Evolutionary conservation across 2,113 vertebrate species (phyloP), one percentile per base, ranked within the genome.

Genomic region (Oxyura jamaicensis): DNA sequence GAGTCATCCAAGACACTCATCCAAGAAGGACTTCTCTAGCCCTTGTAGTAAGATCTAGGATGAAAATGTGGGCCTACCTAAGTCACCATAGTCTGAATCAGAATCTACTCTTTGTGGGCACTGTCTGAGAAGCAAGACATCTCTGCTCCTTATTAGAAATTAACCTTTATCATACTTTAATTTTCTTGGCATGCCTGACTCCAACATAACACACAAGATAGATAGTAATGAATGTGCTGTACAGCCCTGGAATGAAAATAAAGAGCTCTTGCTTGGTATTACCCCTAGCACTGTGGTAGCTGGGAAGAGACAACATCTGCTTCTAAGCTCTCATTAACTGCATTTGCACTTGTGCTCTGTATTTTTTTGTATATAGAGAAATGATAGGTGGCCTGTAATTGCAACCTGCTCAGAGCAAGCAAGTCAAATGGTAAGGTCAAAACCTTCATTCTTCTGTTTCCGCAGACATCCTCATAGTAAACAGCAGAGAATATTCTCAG

Each of bases 331-430:
- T 88, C 55, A 88, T 92, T 86, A 86, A 74, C 22, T 48, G 22
- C n/a, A 48, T 83, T 95, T 88, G 48, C 77, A 76, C 68, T 66
- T 74, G 11, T 0, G 2, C 22, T 86, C 25, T 81, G 20, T n/a
- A 73, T 44, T 73, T 90, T 22, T 94, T 39, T 77, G 15, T 79
- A 28, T 33, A 52, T 26, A 52, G 29, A 73, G 68, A 94, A 94
- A 81, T 93, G 39, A 88, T 87, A 86, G n/a, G 56, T 89, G 66
- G 59, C n/a, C 71, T 92, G 31, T 78, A 96, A 95, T 79, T 91
- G 35, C 72, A 92, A 83, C 21, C 71, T 75, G n/a, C 53, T 92
- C 33, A 59, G 55, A 87, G 58, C 52, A 94, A 84, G 39, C 28
- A 91, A 71, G 77, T 91, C 89, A 87, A 92, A 96, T 0, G 4